These are phyloP conservation scores for Drosophila kanekoi DNA, from an alignment of 2,888 invertebrate species.

Conservation along the genomic window DNA sequence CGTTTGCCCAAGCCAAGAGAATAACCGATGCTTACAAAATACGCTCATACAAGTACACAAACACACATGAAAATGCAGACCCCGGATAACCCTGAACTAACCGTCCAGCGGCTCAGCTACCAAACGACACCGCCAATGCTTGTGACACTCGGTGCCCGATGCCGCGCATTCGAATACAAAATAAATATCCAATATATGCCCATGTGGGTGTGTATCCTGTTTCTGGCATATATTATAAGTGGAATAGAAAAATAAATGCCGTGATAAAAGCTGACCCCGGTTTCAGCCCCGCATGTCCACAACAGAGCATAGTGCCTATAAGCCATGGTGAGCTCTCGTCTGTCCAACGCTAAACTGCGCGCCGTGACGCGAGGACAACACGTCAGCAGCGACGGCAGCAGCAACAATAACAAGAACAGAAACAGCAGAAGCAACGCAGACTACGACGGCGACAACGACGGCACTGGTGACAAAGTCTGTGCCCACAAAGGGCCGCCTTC, in stretches of 20 bases:
- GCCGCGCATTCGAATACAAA: conserved; percentile 77
- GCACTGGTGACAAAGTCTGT: conserved; percentile 67
- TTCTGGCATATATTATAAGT: conserved; percentile 84
- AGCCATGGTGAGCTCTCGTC: conserved; percentile 52
- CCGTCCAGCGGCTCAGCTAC: conserved; percentile 52
- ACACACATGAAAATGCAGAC: conserved; percentile 28
- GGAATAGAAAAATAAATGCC: conserved; percentile 83
- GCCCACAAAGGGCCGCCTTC: conserved; percentile 67
- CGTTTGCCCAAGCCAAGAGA: conserved; percentile 70
- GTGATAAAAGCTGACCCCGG: conserved; percentile 77
- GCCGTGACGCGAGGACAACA: conserved; percentile 74
- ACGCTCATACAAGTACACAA: conserved; percentile 21
- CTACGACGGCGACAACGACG: conserved; percentile 34
- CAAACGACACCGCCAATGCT: conserved; percentile 59
- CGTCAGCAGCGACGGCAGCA: conserved; percentile 76
- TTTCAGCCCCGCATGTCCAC: conserved; percentile 36
- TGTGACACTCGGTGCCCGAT: conserved; percentile 72
- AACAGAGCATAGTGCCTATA: conserved; percentile 39
- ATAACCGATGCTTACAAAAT: conserved; percentile 59
- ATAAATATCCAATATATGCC: conserved; percentile 81
- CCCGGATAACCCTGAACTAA: conserved; percentile 55
- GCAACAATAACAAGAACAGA: conserved; percentile 61
- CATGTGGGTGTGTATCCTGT: conserved; percentile 81
- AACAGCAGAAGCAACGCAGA: conserved; percentile 39
- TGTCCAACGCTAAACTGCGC: conserved; percentile 66